phyloP scores from a whole-genome alignment of 1,140 invertebrate species.

The Drosophila prosaltans region DNA sequence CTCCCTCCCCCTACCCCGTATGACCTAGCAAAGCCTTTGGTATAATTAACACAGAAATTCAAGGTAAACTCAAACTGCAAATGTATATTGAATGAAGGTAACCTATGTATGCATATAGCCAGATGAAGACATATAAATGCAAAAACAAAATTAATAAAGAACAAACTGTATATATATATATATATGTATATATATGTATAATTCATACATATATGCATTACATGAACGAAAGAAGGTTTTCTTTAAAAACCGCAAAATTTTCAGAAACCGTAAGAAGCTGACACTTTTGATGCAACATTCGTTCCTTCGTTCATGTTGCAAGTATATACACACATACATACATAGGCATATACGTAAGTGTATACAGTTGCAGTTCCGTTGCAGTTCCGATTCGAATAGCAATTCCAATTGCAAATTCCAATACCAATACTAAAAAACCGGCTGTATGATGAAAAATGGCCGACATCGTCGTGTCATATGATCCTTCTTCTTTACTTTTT shows the following conservation, averaged over 20 bases:
- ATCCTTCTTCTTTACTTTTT: conserved; percentile 13
- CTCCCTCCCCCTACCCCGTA: too few relatives aligned
- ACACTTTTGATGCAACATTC: conserved; percentile 18
- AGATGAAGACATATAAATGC: conserved; percentile 77
- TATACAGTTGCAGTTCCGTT: background rate
- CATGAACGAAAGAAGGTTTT: conserved; percentile 65
- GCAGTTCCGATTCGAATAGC: conserved; percentile 3
- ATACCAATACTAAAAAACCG: conserved; percentile 29
- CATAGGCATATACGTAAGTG: too few relatives aligned
- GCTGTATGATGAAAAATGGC: conserved; percentile 59
- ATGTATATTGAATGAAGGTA: background rate
- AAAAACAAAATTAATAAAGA: conserved; percentile 45
- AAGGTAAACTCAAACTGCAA: conserved; percentile 25
- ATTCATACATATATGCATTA: conserved; percentile 65
- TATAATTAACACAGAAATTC: conserved; percentile 15
- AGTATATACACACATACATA: too few relatives aligned
- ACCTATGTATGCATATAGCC: conserved; percentile 13
- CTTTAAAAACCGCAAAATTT: conserved; percentile 78
- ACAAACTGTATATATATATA: conserved; percentile 60
- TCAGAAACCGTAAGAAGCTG: conserved; percentile 72
- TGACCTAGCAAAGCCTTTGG: too few relatives aligned
- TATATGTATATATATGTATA: conserved; percentile 51
- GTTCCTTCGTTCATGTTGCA: background rate
- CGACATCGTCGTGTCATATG: conserved; percentile 40
- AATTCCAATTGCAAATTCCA: conserved; percentile 18